phyloP scores from a whole-genome alignment of 2,797 vertebrate genomes.

The Poecilia gillii region DNA sequence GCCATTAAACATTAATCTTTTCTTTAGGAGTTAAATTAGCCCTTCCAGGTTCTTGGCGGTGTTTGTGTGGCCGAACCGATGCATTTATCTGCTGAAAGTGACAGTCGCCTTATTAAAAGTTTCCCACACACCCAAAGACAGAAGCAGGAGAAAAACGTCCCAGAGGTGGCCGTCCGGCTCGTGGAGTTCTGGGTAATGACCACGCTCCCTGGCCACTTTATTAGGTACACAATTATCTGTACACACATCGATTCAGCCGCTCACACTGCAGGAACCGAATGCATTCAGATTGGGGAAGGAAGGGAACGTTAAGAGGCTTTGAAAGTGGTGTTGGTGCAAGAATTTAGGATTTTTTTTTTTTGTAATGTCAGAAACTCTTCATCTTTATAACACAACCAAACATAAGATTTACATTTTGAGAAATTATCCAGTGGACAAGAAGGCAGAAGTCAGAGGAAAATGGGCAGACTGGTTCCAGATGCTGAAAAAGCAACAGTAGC shows the following conservation, averaged over 20 bases:
- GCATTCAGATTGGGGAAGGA: background rate
- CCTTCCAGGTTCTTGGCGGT: background rate
- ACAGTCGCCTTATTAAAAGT: background rate
- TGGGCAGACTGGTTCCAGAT: background rate
- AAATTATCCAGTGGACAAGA: background rate
- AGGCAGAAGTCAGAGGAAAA: background rate
- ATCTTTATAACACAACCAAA: background rate
- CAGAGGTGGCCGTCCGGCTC: too few species aligned
- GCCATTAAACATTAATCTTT: background rate
- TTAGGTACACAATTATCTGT: background rate
- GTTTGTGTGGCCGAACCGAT: background rate
- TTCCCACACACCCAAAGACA: background rate
- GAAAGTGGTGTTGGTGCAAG: background rate
- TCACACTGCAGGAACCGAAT: background rate
- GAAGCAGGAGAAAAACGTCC: background rate
- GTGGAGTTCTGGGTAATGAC: background rate
- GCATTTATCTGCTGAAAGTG: background rate
- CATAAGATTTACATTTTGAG: background rate
- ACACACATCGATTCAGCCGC: background rate
- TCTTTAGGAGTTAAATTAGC: background rate
- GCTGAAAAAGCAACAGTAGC: background rate
- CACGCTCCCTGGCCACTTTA: background rate
- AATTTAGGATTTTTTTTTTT: background rate
- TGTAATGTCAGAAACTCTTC: background rate
- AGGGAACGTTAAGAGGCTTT: background rate